Conservation (phyloP, 37 sponge, comb jelly and placozoan genomes). For the Halisarca cf. caerulea region DNA sequence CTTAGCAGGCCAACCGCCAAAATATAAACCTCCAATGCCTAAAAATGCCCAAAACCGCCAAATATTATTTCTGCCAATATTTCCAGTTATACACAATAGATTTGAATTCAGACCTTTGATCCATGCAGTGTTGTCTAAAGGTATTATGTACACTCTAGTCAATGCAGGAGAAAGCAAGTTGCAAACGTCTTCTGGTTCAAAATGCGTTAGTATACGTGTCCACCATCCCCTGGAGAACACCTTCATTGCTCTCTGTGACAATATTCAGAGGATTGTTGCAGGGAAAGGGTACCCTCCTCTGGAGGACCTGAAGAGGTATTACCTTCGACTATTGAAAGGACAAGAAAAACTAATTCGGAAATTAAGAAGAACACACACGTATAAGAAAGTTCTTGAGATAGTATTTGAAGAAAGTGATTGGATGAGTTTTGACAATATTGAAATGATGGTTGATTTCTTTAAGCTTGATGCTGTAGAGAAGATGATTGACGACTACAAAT, state of each 20-base stretch:
- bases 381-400: not conserved
- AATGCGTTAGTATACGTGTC: not conserved
- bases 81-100: too few species aligned
- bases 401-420: not conserved
- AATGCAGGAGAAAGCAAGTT: too few species aligned
- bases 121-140: too few species aligned
- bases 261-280: not conserved
- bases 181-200: not conserved
- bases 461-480: not conserved
- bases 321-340: not conserved
- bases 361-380: not conserved
- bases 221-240: not conserved
- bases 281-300: not conserved
- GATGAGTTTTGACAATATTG: not conserved
- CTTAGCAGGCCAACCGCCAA: too few species aligned
- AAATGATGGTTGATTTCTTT: not conserved
- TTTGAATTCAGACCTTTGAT: too few species aligned
- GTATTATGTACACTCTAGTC: too few species aligned
- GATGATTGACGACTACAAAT: constrained; percentile 11
- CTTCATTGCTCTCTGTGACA: not conserved
- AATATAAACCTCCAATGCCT: too few species aligned
- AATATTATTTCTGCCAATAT: too few species aligned
- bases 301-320: constrained; percentile 8
- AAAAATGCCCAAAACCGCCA: too few species aligned
- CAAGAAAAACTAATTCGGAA: too few species aligned